These are phyloP conservation scores for Ammodytes marinus DNA, from an alignment of 2,113 vertebrate genomes.

Conservation along the genomic window DNA sequence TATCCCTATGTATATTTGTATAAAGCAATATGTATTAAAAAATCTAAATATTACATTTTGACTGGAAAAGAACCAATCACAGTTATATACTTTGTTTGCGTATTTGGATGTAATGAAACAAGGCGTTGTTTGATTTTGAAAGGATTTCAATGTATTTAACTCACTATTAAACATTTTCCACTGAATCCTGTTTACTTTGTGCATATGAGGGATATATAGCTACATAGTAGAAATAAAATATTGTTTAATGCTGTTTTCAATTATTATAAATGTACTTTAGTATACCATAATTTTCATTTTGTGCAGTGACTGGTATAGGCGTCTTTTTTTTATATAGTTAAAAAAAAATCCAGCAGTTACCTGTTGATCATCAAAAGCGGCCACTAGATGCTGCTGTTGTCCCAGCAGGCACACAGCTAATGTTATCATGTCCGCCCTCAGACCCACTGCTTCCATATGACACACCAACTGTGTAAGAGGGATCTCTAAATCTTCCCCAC, in stretches of 20 bases:
- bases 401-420: too few relatives aligned
- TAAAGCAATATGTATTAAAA: slow-evolving; percentile 25
- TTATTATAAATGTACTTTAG: too few relatives aligned
- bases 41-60: slow-evolving; percentile 22
- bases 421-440: too few relatives aligned
- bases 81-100: slow-evolving; percentile 27
- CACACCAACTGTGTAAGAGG: too few relatives aligned
- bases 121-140: slow-evolving; percentile 32
- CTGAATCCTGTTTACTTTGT: not conserved
- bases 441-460: too few relatives aligned
- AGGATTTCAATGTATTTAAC: slow-evolving; percentile 34
- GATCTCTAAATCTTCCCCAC: too few relatives aligned
- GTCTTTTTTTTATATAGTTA: too few relatives aligned
- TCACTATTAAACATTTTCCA: slow-evolving; percentile 40
- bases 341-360: too few relatives aligned
- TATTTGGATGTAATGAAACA: slow-evolving; percentile 38
- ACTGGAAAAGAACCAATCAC: slow-evolving; percentile 6
- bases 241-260: not conserved
- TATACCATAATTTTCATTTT: too few relatives aligned
- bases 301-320: too few relatives aligned
- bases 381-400: too few relatives aligned
- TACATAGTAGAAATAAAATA: not conserved
- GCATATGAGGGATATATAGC: not conserved
- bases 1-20: slow-evolving; percentile 72
- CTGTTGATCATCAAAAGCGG: too few relatives aligned